Evolutionary conservation across 2,888 invertebrate genomes (phyloP).

Genomic region (Apodemia mormo): DNA sequence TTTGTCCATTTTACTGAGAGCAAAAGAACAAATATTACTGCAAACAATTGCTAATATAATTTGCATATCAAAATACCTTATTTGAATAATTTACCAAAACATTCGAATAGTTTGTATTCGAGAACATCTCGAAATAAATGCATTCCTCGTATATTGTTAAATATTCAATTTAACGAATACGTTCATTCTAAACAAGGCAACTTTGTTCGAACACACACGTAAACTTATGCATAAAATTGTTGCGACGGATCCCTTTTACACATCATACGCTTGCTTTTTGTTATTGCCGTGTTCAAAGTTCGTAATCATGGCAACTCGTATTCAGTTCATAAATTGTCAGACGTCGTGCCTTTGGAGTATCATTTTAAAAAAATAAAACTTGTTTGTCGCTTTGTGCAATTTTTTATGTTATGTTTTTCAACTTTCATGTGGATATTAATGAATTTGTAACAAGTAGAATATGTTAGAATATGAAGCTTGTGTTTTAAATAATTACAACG

Average conservation of each 20-base stretch:
- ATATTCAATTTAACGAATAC: constrained; percentile 2
- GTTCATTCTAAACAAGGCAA: not conserved
- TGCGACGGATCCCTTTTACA: not conserved
- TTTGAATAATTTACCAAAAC: too few relatives aligned
- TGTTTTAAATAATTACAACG: not conserved
- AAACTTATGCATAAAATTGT: constrained; percentile 2
- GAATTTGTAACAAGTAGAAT: not conserved
- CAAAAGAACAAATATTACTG: too few relatives aligned
- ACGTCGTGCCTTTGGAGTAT: not conserved
- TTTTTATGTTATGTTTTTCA: not conserved
- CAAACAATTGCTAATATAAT: too few relatives aligned
- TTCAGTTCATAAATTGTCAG: constrained; percentile 4
- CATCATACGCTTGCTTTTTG: constrained; percentile 3
- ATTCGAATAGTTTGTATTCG: not conserved
- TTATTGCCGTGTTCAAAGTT: constrained; percentile 1
- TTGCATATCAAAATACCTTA: too few relatives aligned
- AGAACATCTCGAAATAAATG: not conserved
- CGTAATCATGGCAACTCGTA: constrained; percentile 1
- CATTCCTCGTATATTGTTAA: not conserved
- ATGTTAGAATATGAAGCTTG: not conserved
- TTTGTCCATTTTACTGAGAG: too few relatives aligned
- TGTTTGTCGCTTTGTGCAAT: not conserved
- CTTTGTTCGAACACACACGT: not conserved
- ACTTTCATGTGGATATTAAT: not conserved
- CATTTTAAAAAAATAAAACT: not conserved